phyloP scores from a whole-genome alignment of 2,888 invertebrate species.

The Mesorhabditis spiculigera region DNA sequence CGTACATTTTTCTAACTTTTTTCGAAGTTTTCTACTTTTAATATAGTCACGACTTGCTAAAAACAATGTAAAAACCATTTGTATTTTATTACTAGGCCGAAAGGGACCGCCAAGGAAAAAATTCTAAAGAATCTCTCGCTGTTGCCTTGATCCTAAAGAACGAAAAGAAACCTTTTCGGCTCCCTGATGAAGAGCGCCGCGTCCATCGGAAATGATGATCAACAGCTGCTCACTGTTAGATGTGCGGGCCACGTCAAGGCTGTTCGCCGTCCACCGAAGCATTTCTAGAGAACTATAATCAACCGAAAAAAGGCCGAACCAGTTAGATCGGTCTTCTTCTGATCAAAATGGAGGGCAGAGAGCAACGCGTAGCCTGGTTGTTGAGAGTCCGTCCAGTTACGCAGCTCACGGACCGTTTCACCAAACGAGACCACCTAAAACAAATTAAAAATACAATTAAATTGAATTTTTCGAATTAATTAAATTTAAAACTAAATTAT shows the following conservation, averaged over 20 bases:
- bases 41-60: no score
- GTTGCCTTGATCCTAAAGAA: neutral
- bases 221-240: conserved; percentile 72
- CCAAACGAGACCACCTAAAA: neutral
- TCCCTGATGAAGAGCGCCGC: conserved; percentile 83
- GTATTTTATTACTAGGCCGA: no score
- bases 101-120: no score
- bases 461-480: conserved; percentile 2
- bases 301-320: neutral
- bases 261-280: conserved; percentile 22
- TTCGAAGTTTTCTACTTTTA: no score
- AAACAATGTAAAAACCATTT: no score
- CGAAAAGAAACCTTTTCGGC: conserved; percentile 69
- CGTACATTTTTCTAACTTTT: no score
- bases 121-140: no score
- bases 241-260: conserved; percentile 27
- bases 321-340: conserved; percentile 79
- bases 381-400: neutral
- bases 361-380: neutral
- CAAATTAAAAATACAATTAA: conserved; percentile 14
- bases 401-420: neutral
- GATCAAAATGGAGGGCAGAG: conserved; percentile 70
- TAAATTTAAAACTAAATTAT: neutral
- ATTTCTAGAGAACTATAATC: conserved; percentile 19
- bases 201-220: conserved; percentile 88